These are phyloP conservation scores for Micromussa lordhowensis DNA, from an alignment of 92 coral and sea anemone genomes.

Conservation along the genomic window DNA sequence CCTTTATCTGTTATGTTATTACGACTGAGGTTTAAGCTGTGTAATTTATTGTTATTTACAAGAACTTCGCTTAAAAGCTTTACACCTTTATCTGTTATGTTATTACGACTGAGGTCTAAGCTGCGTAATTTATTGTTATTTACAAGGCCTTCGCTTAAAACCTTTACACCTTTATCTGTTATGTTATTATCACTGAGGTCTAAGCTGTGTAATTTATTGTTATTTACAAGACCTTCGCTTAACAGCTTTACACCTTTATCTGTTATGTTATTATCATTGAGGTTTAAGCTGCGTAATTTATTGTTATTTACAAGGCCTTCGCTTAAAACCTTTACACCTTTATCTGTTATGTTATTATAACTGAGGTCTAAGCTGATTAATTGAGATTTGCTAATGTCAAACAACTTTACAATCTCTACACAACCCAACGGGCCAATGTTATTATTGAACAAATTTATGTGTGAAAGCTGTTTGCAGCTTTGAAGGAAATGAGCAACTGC, in stretches of 20 bases:
- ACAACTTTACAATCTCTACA: background rate
- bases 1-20: background rate
- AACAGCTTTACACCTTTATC: no score
- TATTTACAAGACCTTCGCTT: no score
- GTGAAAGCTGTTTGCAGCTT: background rate
- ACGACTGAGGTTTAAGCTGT: background rate
- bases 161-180: background rate
- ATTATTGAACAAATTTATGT: background rate
- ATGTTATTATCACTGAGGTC: background rate
- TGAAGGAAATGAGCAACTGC: conserved; percentile 8
- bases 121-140: background rate
- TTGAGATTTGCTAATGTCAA: background rate
- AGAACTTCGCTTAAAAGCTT: background rate
- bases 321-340: background rate
- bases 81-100: background rate
- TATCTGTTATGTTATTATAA: background rate
- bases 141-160: no score
- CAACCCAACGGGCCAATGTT: conserved; percentile 12
- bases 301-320: background rate
- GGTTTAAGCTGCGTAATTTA: background rate
- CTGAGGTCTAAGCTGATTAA: background rate
- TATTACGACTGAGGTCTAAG: background rate
- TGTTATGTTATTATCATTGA: background rate
- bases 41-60: background rate
- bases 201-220: background rate